Conservation (phyloP, 2,113 vertebrate species). For the Macquaria australasica region DNA sequence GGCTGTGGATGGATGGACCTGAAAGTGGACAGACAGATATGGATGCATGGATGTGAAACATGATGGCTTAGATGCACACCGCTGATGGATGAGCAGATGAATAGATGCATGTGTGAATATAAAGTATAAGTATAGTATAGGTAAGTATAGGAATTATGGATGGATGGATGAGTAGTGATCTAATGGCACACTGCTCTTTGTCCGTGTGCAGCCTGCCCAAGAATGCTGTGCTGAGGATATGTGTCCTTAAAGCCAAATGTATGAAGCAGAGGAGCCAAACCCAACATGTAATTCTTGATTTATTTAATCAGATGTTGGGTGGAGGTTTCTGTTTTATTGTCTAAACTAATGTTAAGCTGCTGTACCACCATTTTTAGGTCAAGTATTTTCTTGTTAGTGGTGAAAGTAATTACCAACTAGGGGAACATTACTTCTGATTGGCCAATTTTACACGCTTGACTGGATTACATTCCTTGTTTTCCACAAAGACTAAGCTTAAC, state of each 20-base stretch:
- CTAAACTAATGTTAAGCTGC: not conserved
- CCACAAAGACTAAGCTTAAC: not conserved
- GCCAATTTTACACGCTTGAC: not conserved
- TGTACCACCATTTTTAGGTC: not conserved
- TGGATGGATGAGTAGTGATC: slow-evolving; percentile 27
- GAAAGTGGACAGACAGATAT: slow-evolving; percentile 46
- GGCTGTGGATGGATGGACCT: slow-evolving; percentile 40
- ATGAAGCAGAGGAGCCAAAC: slow-evolving; percentile 12
- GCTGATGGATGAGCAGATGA: slow-evolving; percentile 46
- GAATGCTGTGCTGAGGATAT: not conserved
- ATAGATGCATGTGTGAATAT: slow-evolving; percentile 51
- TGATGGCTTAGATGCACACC: slow-evolving; percentile 27
- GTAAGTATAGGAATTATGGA: slow-evolving; percentile 1
- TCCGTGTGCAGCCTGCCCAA: not conserved
- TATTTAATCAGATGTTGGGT: not conserved
- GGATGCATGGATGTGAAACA: slow-evolving; percentile 25
- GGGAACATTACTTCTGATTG: not conserved
- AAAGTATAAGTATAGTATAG: no score
- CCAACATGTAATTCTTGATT: not conserved
- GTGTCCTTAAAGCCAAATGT: not conserved
- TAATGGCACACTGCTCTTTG: slow-evolving; percentile 1
- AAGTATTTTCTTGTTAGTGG: not conserved
- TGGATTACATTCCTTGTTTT: not conserved
- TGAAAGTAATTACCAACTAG: not conserved
- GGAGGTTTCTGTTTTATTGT: not conserved